Conservation (phyloP, 2,113 vertebrate genomes). For the Heloderma charlesbogerti region DNA sequence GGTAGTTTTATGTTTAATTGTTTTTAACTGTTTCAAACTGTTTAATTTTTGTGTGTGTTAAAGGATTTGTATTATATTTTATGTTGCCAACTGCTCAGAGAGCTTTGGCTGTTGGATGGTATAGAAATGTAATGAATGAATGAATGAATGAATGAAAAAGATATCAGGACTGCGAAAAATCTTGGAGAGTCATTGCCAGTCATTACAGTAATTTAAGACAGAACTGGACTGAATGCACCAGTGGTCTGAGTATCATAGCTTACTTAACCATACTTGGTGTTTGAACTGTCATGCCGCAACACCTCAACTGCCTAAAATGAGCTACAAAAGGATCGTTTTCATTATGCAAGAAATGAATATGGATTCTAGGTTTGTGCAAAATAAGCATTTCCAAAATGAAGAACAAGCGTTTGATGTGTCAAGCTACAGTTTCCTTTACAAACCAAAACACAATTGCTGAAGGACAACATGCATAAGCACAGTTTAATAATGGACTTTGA, state of each 20-base stretch:
- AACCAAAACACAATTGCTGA: conserved; percentile 38
- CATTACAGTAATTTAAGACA: background rate
- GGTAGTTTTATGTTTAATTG: too few relatives aligned
- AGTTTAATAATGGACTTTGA: conserved; percentile 47
- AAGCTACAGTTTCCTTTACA: conserved; percentile 10
- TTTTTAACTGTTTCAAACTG: too few relatives aligned
- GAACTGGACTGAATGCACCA: background rate
- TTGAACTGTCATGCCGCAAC: background rate
- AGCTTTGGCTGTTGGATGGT: too few relatives aligned
- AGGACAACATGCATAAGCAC: conserved; percentile 14
- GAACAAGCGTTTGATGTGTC: background rate
- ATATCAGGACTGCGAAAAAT: background rate
- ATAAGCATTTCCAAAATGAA: background rate
- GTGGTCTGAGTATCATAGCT: background rate
- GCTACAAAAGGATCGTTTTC: conserved; percentile 22
- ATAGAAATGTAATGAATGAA: too few relatives aligned
- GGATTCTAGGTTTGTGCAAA: conserved; percentile 25
- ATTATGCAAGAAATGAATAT: conserved; percentile 16
- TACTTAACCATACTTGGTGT: background rate
- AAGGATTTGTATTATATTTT: too few relatives aligned
- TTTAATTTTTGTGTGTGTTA: too few relatives aligned
- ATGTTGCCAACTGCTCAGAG: too few relatives aligned
- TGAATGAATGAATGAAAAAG: too few relatives aligned
- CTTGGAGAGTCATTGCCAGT: background rate
- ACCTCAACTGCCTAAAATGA: background rate